Conservation (phyloP, 2,797 vertebrate species). For the Knipowitschia caucasica region DNA sequence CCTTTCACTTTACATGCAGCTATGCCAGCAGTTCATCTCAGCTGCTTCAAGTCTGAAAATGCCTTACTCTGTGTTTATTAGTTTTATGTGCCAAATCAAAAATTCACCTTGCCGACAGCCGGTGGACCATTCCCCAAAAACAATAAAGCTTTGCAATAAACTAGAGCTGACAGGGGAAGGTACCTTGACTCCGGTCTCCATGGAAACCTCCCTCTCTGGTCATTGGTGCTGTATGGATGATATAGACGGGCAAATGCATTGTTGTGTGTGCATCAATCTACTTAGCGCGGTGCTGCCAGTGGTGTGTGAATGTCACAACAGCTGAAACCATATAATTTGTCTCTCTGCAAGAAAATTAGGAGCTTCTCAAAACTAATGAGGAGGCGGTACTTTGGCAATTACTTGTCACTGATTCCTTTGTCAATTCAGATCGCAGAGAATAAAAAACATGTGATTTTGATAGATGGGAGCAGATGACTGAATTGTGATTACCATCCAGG, state of each 20-base stretch:
- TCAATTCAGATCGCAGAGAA: not conserved
- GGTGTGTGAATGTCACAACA: conserved; percentile 19
- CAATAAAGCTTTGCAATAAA: conserved; percentile 58
- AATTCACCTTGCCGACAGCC: conserved; percentile 18
- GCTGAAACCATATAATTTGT: conserved; percentile 18
- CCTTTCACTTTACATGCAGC: conserved; percentile 31
- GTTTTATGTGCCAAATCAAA: conserved; percentile 15
- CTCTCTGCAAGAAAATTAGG: conserved; percentile 27
- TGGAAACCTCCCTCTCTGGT: conserved; percentile 73
- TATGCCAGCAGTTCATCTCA: conserved; percentile 36
- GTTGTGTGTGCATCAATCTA: conserved; percentile 45
- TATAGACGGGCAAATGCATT: conserved; percentile 41
- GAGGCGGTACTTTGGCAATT: conserved; percentile 14
- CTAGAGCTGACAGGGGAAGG: conserved; percentile 56
- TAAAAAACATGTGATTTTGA: not conserved
- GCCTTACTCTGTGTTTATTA: not conserved
- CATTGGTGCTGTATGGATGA: conserved; percentile 62
- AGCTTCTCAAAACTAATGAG: conserved; percentile 16
- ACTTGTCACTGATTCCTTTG: conserved; percentile 15
- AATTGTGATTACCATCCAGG: not conserved
- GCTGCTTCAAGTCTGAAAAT: conserved; percentile 17
- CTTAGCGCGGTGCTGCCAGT: conserved; percentile 17
- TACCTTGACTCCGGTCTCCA: conserved; percentile 74
- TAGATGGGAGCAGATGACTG: conserved; percentile 4
- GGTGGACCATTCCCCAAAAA: conserved; percentile 27